phyloP scores from a whole-genome alignment of 2,888 invertebrate genomes.

The Drosophila cognata region DNA sequence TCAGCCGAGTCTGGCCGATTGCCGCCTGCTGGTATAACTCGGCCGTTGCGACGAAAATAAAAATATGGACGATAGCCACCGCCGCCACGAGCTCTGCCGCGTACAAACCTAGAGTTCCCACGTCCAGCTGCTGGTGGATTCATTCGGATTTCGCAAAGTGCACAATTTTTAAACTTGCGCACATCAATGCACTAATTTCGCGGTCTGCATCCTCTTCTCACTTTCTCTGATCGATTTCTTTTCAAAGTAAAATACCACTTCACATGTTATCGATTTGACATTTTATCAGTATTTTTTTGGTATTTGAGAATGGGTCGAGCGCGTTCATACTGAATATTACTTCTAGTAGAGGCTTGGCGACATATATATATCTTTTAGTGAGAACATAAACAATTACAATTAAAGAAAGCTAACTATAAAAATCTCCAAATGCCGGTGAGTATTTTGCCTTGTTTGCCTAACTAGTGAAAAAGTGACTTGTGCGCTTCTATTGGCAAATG shows the following conservation, averaged over 20 bases:
- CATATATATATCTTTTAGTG: slow-evolving; percentile 15
- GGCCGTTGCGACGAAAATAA: slow-evolving; percentile 80
- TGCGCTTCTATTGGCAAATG: no score
- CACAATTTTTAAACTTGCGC: slow-evolving; percentile 15
- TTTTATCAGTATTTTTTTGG: neutral
- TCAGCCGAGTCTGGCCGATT: slow-evolving; percentile 14
- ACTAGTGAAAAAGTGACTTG: neutral
- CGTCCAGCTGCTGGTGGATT: slow-evolving; percentile 58
- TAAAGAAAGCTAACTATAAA: neutral
- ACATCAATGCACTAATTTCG: slow-evolving; percentile 6
- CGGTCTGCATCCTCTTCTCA: slow-evolving; percentile 19
- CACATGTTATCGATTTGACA: neutral
- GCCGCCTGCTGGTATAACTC: slow-evolving; percentile 75
- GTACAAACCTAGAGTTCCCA: slow-evolving; percentile 66
- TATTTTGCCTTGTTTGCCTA: neutral
- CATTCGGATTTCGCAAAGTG: slow-evolving; percentile 47
- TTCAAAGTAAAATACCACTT: neutral
- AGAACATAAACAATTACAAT: neutral
- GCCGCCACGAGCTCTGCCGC: slow-evolving; percentile 74
- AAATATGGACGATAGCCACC: slow-evolving; percentile 76
- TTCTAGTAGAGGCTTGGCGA: slow-evolving; percentile 12
- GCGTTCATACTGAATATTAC: slow-evolving; percentile 17
- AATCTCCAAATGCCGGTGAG: slow-evolving; percentile 60
- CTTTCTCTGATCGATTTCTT: neutral
- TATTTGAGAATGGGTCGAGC: neutral